Evolutionary conservation across 1,140 invertebrate species (phyloP), one percentile per base, ranked within the genome.

Genomic region (Drepana arcuata): DNA sequence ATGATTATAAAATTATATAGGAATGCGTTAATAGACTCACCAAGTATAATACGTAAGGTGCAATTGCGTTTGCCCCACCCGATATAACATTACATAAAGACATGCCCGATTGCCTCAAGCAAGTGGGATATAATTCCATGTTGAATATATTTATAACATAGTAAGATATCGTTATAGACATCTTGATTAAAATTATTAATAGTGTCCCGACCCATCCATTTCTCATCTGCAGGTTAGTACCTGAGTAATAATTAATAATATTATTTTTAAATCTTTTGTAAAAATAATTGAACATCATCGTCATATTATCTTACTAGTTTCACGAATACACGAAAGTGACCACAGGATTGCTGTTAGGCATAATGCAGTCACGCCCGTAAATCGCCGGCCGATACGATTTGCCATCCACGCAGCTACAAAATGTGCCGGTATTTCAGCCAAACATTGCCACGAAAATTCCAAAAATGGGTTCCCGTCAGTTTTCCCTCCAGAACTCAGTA

Each of bases 21-120:
- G n/a, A n/a, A n/a, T n/a, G n/a, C n/a, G n/a, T n/a, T 34, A 21
- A 14, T 11, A 40, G 28, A 69, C 81, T 86, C 85, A 92, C 92
- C 69, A 91, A 71, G 58, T 90, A 89, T 2, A 92, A 86, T 23
- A 94, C 83, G 56, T 92, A 93, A 0, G 93, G 92, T 0, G 88
- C 88, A 6, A 92, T 35, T 7, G 90, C 88, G 30, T 86, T 84
- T 16, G 87, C 75, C 12, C 74, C 59, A 55, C 86, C 88, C 7
- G 86, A 86, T 24, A 87, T 63, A 31, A 90, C 84, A 45, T 86
- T 86, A 25, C 88, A 87, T 43, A 91, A 60, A 1, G 88, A 85
- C 56, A 87, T 86, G 31, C 89, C 90, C 11, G 88, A 86, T 48
- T 90, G 88, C 2, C 90, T 71, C 13, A 91, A 68, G 38, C 86